Base-by-base conservation (phyloP, 2,888 invertebrate species). In the Synergus laeviventris region DNA sequence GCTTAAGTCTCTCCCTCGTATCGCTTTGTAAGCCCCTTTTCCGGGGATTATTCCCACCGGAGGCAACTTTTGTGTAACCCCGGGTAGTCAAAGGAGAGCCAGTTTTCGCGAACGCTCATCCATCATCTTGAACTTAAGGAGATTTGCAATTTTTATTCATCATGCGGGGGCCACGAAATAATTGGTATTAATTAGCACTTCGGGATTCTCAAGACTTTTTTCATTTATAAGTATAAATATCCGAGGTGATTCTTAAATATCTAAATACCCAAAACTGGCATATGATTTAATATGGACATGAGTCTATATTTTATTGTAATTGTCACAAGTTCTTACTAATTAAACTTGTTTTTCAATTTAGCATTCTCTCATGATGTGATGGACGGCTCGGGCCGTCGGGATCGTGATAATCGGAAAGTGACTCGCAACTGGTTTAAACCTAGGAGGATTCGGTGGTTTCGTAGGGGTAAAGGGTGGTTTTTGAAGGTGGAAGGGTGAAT, bases 401-500 rank as follows among this genome's bases (percentile, higher is more conserved):
- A 70, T 70, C 70, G 45, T 31, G 70, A 70, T 49, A 70, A 70
- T 31, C 49, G 45, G 31, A 45, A 70, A 70, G 36, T 24, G 49
- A 31, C 49, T 70, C 16, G 45, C 9, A 45, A 49, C 70, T 49
- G 45, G 70, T 31, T 49, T 70, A 36, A 70, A 49, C 24, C 49
- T 70, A n/a, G 70, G 31, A 24, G 31, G 31, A 70, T 24, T 31
- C 45, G 49, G 24, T 11, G 31, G 70, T 74, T 60, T 31, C 21
- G 74, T 38, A 16, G 9, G 56, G 74, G 18, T 42, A 70, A 56
- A 38, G 38, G 45, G 70, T n/a, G 70, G n/a, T 80, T 74, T 76
- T 73, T 18, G 74, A 61, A 59, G 74, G 73, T 74, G 80, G 61
- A 76, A 62, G 76, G 75, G n/a, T 18, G 31, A 59, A 49, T 70